A percentile compares a stretch with the other conserved stretches of the same genome.
Conservation (phyloP, 2,888 invertebrate genomes). For the Oxyteleia sp. region DNA sequence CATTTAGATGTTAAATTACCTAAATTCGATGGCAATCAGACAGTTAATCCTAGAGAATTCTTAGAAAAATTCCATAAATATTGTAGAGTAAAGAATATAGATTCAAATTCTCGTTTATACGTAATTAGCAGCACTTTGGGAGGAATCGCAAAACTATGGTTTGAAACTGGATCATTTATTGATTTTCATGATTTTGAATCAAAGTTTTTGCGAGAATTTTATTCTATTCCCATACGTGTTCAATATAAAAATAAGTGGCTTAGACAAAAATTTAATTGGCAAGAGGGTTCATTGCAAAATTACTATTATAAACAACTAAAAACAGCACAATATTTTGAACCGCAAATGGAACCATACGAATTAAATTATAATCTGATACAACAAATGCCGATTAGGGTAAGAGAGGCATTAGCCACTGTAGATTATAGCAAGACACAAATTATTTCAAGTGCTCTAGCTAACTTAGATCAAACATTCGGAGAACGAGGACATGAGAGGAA, state of each 20-base stretch:
- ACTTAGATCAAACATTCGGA: too few species aligned
- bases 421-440: neutral
- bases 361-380: neutral
- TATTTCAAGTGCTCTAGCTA: neutral
- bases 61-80: neutral
- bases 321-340: neutral
- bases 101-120: neutral
- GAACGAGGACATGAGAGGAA: too few species aligned
- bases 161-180: neutral
- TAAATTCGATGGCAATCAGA: neutral
- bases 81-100: neutral
- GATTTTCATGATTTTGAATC: constrained; percentile 5
- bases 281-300: neutral
- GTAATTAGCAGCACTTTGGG: neutral
- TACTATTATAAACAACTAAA: neutral
- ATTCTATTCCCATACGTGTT: constrained; percentile 10
- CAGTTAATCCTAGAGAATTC: neutral
- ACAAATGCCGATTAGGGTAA: neutral
- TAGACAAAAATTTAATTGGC: neutral
- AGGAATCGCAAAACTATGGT: neutral
- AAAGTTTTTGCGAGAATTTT: constrained; percentile 22
- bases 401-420: neutral
- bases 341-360: neutral
- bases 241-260: constrained; percentile 8
- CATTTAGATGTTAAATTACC: neutral